Evolutionary conservation across 2,113 vertebrate species (phyloP).

Genomic region (Chroicocephalus ridibundus): DNA sequence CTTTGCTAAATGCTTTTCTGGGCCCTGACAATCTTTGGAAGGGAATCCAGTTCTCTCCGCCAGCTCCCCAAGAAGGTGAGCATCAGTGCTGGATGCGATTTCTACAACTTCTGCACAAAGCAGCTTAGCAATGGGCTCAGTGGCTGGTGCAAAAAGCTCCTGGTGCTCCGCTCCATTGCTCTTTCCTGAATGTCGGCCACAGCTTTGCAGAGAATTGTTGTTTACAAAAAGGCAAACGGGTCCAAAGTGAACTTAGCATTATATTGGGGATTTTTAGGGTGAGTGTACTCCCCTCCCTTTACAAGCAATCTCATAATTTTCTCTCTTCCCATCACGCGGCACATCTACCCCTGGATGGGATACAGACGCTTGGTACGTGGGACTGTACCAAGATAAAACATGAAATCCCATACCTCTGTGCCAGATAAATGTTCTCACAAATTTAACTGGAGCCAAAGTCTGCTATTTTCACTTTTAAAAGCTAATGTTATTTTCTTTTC

Average conservation of each 20-base stretch:
- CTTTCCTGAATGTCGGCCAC: not conserved
- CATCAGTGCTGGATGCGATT: not conserved
- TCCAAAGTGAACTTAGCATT: not conserved
- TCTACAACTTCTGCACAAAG: constrained; percentile 44
- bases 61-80: not conserved
- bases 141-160: not conserved
- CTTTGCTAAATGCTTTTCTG: constrained; percentile 37
- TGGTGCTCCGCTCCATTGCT: not conserved
- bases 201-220: not conserved
- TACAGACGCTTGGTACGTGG: accelerated
- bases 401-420: not conserved
- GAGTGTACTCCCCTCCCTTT: not conserved
- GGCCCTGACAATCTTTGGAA: constrained; percentile 15
- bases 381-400: not conserved
- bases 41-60: not conserved
- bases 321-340: not conserved
- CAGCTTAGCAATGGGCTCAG: constrained; percentile 28
- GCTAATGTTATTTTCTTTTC: not conserved
- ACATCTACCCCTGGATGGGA: not conserved
- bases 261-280: not conserved
- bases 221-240: not conserved
- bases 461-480: not conserved
- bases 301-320: not conserved
- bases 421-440: not conserved
- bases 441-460: not conserved